These are phyloP conservation scores for Arizona elegans DNA, from an alignment of 2,113 vertebrate genomes.

Conservation along the genomic window DNA sequence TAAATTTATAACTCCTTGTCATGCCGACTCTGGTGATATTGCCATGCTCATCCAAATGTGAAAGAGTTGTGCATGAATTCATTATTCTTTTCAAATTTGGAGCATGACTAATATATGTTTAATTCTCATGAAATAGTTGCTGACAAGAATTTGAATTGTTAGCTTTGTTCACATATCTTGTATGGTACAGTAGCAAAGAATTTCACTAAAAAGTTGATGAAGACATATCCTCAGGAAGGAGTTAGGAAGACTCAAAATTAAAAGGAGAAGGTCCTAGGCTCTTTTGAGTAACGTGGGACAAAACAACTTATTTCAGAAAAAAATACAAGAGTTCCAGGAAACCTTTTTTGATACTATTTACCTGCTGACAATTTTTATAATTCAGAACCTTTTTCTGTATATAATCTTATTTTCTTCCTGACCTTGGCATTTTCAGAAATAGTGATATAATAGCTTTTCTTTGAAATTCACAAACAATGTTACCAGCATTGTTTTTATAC, in stretches of 20 bases:
- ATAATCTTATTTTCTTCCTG: not conserved
- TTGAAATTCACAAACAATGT: not conserved
- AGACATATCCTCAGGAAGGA: not conserved
- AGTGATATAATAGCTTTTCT: not conserved
- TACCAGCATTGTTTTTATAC: not conserved
- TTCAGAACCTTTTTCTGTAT: not conserved
- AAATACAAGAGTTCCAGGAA: not conserved
- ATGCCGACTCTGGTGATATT: not conserved
- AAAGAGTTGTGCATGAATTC: not conserved
- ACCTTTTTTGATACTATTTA: not conserved
- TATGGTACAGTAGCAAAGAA: not conserved
- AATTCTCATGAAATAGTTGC: not conserved
- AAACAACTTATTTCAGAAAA: not conserved
- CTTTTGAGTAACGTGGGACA: not conserved
- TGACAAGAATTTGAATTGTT: not conserved
- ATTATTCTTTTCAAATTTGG: not conserved
- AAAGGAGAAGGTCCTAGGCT: not conserved
- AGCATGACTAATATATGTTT: not conserved
- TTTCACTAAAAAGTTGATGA: not conserved
- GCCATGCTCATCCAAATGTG: no score
- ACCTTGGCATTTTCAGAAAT: not conserved
- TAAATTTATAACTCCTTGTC: not conserved
- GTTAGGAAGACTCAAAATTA: not conserved
- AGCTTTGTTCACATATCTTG: not conserved
- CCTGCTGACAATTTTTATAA: not conserved